Percentiles rank a stretch among this genome's conserved stretches.
phyloP scores from a whole-genome alignment of 1,140 invertebrate genomes.

The Littorina saxatilis region DNA sequence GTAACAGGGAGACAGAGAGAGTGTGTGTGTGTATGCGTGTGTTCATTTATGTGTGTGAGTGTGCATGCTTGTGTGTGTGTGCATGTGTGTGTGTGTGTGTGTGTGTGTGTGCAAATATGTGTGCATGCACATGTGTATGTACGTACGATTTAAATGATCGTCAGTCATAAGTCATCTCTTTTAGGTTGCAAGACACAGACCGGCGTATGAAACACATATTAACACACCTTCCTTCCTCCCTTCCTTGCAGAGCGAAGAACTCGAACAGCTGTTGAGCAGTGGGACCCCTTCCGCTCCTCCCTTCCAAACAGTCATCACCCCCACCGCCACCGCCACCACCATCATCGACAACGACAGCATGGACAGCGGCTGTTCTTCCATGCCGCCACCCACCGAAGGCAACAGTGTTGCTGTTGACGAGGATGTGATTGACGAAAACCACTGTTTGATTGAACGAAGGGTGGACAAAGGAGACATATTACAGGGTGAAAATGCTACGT shows the following conservation, averaged over 20 bases:
- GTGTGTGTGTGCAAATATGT: neutral
- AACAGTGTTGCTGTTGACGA: neutral
- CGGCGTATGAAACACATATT: neutral
- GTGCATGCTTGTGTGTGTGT: neutral
- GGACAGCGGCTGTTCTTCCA: constrained; percentile 23
- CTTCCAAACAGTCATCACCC: neutral
- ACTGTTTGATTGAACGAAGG: neutral
- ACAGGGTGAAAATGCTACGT: neutral
- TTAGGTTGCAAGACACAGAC: neutral
- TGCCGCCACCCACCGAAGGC: neutral
- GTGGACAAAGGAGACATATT: neutral
- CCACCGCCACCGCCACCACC: neutral
- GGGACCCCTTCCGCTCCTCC: neutral
- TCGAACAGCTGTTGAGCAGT: constrained; percentile 14
- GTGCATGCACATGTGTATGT: neutral
- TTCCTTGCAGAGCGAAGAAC: constrained; percentile 24
- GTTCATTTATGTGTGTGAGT: neutral
- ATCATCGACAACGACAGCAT: neutral
- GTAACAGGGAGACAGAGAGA: neutral
- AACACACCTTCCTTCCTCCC: no score
- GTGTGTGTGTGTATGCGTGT: neutral
- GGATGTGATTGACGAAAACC: neutral
- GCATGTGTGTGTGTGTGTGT: neutral
- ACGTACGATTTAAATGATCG: neutral
- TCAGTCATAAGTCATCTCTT: neutral